phyloP scores from a whole-genome alignment of 2,113 vertebrate species.

The Crotalus tigris region DNA sequence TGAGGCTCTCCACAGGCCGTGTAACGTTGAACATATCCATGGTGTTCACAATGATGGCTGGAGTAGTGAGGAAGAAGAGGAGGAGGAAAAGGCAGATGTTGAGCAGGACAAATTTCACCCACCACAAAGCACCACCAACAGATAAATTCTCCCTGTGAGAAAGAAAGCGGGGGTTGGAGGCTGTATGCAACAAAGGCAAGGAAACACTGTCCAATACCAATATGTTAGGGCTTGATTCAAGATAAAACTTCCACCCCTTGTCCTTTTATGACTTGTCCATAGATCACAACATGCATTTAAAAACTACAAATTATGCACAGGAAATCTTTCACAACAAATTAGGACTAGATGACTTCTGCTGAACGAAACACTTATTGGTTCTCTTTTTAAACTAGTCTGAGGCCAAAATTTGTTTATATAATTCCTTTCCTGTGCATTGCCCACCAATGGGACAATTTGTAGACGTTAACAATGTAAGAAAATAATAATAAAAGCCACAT shows the following conservation, averaged over 20 bases:
- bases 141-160: slow-evolving; percentile 90
- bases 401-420: background rate
- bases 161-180: background rate
- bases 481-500: background rate
- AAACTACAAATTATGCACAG: background rate
- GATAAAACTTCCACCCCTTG: background rate
- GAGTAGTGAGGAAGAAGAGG: slow-evolving; percentile 97
- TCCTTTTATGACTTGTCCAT: background rate
- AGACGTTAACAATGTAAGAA: background rate
- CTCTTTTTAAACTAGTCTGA: background rate
- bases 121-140: slow-evolving; percentile 85
- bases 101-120: slow-evolving; percentile 86
- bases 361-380: background rate
- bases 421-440: background rate
- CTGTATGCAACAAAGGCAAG: background rate
- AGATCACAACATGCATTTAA: background rate
- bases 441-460: background rate
- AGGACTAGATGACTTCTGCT: background rate
- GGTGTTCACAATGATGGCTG: slow-evolving; percentile 95
- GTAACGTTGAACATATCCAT: slow-evolving; percentile 98
- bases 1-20: slow-evolving; percentile 86
- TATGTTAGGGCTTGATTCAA: background rate
- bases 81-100: slow-evolving; percentile 93
- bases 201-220: background rate
- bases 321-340: background rate